These are phyloP conservation scores for Scartelaos histophorus DNA, from an alignment of 2,113 vertebrate genomes.

Conservation along the genomic window DNA sequence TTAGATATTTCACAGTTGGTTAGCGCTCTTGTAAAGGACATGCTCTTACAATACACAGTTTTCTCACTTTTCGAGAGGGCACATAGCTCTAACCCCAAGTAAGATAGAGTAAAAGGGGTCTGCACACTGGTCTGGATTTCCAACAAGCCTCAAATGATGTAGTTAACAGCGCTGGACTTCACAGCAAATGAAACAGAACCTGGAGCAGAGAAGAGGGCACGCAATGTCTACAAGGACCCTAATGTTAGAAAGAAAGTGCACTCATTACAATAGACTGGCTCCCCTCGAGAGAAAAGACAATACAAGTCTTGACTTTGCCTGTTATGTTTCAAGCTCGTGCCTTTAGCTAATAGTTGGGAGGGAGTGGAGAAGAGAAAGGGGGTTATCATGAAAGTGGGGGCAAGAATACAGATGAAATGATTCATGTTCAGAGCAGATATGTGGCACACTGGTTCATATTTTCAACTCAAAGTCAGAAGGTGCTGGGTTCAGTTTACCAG, in stretches of 20 bases:
- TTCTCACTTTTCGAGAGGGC: conserved; percentile 1
- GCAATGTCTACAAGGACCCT: conserved; percentile 18
- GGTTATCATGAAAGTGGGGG: too few relatives aligned
- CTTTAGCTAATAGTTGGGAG: conserved; percentile 12
- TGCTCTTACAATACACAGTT: conserved; percentile 13
- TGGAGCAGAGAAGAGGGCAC: conserved; percentile 29
- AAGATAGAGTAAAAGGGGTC: conserved; percentile 24
- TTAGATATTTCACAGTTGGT: conserved; percentile 9
- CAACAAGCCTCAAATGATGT: conserved; percentile 39
- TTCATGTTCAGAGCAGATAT: too few relatives aligned
- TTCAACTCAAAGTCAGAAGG: too few relatives aligned
- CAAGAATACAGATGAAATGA: too few relatives aligned
- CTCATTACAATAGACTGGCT: conserved; percentile 47
- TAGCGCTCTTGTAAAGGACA: conserved; percentile 10
- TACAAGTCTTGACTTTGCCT: conserved; percentile 37
- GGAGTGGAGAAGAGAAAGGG: conserved; percentile 44
- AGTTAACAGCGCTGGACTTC: conserved; percentile 29
- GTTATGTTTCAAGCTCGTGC: conserved; percentile 38
- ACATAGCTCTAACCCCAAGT: conserved; percentile 31
- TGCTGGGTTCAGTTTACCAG: too few relatives aligned
- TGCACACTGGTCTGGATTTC: conserved; percentile 13
- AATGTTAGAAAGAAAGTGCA: conserved; percentile 43
- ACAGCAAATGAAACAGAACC: conserved; percentile 53
- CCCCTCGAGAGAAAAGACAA: conserved; percentile 20
- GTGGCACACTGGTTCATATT: too few relatives aligned